Evolutionary conservation across 2,888 invertebrate genomes (phyloP).

Genomic region (Drosophila neotestacea): DNA sequence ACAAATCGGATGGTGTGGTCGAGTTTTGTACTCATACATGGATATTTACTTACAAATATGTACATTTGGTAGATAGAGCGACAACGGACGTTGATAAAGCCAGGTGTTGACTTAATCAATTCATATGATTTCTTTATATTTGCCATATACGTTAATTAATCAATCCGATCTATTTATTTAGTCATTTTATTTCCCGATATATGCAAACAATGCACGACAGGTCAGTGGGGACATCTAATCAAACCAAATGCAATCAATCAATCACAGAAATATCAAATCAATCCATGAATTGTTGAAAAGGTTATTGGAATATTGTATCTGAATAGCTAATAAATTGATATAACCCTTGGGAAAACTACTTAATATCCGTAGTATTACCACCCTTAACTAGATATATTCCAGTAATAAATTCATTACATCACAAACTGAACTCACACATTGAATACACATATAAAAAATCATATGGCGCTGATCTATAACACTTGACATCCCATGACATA

Average conservation of each 20-base stretch:
- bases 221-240: slow-evolving; percentile 17
- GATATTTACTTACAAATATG: not conserved
- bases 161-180: slow-evolving; percentile 3
- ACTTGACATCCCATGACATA: slow-evolving; percentile 46
- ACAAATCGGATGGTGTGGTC: slow-evolving; percentile 26
- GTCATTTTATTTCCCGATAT: slow-evolving; percentile 4
- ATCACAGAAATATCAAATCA: slow-evolving; percentile 26
- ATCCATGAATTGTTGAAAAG: slow-evolving; percentile 2
- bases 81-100: slow-evolving; percentile 27
- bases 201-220: slow-evolving; percentile 22
- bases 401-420: slow-evolving; percentile 22
- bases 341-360: not conserved
- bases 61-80: slow-evolving; percentile 3
- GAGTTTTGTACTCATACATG: not conserved
- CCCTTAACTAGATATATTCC: slow-evolving; percentile 4
- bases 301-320: not conserved
- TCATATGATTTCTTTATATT: slow-evolving; percentile 43
- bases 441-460: slow-evolving; percentile 45
- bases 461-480: slow-evolving; percentile 44
- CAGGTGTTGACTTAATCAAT: slow-evolving; percentile 32
- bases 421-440: slow-evolving; percentile 6
- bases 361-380: not conserved
- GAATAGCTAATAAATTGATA: not conserved
- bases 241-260: slow-evolving; percentile 41
- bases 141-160: slow-evolving; percentile 37